phyloP scores from a whole-genome alignment of 1,140 invertebrate genomes.

The Drosophila nasuta region DNA sequence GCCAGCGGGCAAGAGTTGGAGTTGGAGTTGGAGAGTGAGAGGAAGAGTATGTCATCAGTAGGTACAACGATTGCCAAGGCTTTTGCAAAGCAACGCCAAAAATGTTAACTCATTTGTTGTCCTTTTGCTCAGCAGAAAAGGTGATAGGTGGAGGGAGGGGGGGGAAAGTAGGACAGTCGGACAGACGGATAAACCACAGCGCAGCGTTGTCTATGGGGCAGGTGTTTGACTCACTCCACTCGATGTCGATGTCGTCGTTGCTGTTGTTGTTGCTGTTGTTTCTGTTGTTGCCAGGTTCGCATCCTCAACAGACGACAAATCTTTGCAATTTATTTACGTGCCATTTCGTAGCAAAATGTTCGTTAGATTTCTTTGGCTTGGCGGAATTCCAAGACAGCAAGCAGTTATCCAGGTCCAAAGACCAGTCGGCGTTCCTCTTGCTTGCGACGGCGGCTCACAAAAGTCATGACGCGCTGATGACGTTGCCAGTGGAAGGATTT shows the following conservation, averaged over 20 bases:
- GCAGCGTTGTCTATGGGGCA: slow-evolving; percentile 40
- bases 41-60: slow-evolving; percentile 26
- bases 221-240: slow-evolving; percentile 32
- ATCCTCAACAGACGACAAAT: slow-evolving; percentile 72
- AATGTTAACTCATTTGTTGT: slow-evolving; percentile 82
- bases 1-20: slow-evolving; percentile 10
- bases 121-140: slow-evolving; percentile 44
- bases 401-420: slow-evolving; percentile 15
- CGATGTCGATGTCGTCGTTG: slow-evolving; percentile 6
- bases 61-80: slow-evolving; percentile 47
- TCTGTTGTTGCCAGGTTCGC: slow-evolving; percentile 33
- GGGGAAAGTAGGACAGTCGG: neutral
- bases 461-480: slow-evolving; percentile 81
- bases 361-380: slow-evolving; percentile 81
- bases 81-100: slow-evolving; percentile 54
- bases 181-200: slow-evolving; percentile 53
- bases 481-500: slow-evolving; percentile 82
- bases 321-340: slow-evolving; percentile 84
- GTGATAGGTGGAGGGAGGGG: neutral
- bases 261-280: slow-evolving; percentile 29
- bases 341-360: slow-evolving; percentile 81
- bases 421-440: slow-evolving; percentile 32
- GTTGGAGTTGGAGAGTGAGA: neutral
- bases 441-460: slow-evolving; percentile 66
- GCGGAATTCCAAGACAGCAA: slow-evolving; percentile 75